A percentile compares a stretch with the other conserved stretches of the same genome.
Conservation (phyloP, 2,888 invertebrate genomes). For the Caenorhabditis sp. region DNA sequence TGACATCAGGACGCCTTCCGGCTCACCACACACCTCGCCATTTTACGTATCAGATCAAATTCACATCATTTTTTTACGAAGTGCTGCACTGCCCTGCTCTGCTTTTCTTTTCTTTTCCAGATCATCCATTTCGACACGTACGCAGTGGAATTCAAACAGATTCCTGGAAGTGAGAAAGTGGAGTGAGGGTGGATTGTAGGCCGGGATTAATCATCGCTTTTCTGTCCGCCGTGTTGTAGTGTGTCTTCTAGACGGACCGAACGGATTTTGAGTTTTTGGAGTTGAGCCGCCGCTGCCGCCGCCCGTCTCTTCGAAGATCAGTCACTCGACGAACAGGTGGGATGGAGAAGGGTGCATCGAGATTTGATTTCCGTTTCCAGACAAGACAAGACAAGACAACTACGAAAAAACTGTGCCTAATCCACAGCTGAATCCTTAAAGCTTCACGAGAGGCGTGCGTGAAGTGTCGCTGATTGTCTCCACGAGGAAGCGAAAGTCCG, state of each 20-base stretch:
- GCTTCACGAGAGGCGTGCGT: too few relatives aligned
- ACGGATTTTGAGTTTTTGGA: not conserved
- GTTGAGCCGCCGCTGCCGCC: too few relatives aligned
- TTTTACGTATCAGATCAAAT: slow-evolving; percentile 41
- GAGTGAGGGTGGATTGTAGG: slow-evolving; percentile 8
- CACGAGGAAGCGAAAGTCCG: too few relatives aligned
- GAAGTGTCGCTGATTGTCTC: too few relatives aligned
- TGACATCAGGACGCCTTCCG: slow-evolving; percentile 47
- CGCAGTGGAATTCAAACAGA: not conserved
- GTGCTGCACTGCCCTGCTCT: too few relatives aligned
- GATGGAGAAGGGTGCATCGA: too few relatives aligned
- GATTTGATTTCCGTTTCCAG: too few relatives aligned
- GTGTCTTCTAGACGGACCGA: not conserved
- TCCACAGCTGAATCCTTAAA: not conserved
- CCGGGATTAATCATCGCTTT: not conserved
- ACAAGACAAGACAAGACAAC: too few relatives aligned
- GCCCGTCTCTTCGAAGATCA: too few relatives aligned
- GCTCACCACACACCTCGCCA: slow-evolving; percentile 14
- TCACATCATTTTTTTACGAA: slow-evolving; percentile 31
- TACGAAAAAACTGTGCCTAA: too few relatives aligned
- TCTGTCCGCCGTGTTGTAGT: not conserved
- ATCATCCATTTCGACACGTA: slow-evolving; percentile 30
- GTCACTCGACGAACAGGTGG: too few relatives aligned
- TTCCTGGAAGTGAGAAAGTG: not conserved
- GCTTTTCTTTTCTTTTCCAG: too few relatives aligned